Conservation (phyloP, 2,888 invertebrate genomes). For the Endomychus coccineus region DNA sequence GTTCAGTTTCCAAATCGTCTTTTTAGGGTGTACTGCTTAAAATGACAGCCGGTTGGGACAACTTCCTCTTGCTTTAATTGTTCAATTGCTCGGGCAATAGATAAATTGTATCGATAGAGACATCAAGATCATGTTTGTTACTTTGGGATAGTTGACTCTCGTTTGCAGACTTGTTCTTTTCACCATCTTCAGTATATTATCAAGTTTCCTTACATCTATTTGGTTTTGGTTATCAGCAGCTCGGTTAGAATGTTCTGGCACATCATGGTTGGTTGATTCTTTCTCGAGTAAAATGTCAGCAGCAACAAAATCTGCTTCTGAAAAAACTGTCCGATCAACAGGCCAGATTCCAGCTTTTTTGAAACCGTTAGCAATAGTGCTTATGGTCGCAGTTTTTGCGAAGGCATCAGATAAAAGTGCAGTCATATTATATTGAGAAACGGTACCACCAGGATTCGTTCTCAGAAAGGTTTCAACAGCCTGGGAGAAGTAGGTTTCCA, state of each 20-base stretch:
- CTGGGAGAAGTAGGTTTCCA: constrained; percentile 19
- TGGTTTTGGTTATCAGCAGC: no score
- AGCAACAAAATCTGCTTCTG: not conserved
- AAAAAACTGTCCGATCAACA: not conserved
- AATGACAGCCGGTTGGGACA: no score
- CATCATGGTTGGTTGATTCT: not conserved
- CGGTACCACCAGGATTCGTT: constrained; percentile 16
- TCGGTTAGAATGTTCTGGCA: no score
- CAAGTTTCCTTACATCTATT: no score
- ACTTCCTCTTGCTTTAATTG: not conserved
- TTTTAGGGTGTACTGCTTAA: no score
- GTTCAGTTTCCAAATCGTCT: no score
- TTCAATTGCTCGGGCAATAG: constrained; percentile 3
- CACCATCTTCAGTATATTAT: no score
- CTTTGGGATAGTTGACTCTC: no score
- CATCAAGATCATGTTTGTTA: no score
- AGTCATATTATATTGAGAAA: constrained; percentile 18
- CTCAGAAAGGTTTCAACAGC: constrained; percentile 21
- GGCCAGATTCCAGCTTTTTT: not conserved
- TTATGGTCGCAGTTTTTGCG: not conserved
- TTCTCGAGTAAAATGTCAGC: not conserved
- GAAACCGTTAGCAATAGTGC: not conserved
- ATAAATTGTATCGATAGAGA: constrained; percentile 13
- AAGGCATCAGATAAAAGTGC: not conserved
- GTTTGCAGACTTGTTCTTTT: no score